Evolutionary conservation across 2,888 invertebrate genomes (phyloP), one percentile per base, ranked within the genome.

Genomic region (Folsomia manolachei): DNA sequence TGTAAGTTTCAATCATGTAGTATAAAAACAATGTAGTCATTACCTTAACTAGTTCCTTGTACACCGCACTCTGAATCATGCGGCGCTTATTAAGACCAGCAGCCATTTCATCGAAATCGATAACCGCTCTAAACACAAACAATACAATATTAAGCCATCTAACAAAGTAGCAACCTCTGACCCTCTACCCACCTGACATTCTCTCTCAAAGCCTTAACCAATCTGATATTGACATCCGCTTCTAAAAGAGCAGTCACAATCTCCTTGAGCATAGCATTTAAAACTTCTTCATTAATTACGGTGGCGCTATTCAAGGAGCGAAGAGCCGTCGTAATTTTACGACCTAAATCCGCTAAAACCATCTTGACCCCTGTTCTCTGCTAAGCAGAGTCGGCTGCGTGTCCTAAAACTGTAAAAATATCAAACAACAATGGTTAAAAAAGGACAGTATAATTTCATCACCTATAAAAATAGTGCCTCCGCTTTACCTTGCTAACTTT

Each of bases 41-140:
- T 67, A 95, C 93, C 88, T 98, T 98, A 11, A 97, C 93, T 70
- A 99, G 90, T 86, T 99, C 98, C 84, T 97, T 95, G 85, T 97
- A 98, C 0, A 99, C 98, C 70, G 97, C 97, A 81, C 95, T 98
- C 84, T 99, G 98, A 82, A 99, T 99, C 94, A 99, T 96, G 72
- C 97, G 89, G 68, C 98, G 87, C 83, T 99, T 99, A 85, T 99
- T 99, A 64, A 99, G 90, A 7, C 99, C 99, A 53, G 93, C 93
- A 81, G 97, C 97, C 96, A 99, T 99, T 84, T 99, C 99, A 83
- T 99, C 98, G 85, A 99, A 99, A 85, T 99, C 97, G 84, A 99
- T 98, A 77, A 96, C 95, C 63, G 93, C 89, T 72, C 95, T 85
- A 52, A n/a, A n/a, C 2, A 7, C 26, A 67, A 66, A 62, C 2